These are phyloP conservation scores for Lithophane leautieri DNA, from an alignment of 2,888 invertebrate species.

Conservation along the genomic window DNA sequence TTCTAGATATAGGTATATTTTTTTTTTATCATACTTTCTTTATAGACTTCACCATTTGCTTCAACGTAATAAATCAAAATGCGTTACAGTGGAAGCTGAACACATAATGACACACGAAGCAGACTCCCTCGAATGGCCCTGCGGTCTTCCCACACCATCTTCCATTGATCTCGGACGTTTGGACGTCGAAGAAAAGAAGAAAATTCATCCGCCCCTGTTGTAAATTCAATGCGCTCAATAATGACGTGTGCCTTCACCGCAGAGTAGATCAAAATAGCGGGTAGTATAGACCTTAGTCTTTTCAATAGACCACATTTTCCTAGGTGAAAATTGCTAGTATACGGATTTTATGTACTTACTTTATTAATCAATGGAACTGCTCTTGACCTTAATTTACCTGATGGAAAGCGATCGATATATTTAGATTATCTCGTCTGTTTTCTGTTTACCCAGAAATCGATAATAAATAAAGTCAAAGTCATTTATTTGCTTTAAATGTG, in stretches of 20 bases:
- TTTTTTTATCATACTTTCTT: not conserved
- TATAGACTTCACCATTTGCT: not conserved
- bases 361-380: not conserved
- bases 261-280: slow-evolving; percentile 58
- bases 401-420: not conserved
- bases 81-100: slow-evolving; percentile 92
- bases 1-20: not conserved
- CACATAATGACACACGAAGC: slow-evolving; percentile 94
- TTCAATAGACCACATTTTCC: slow-evolving; percentile 26
- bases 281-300: slow-evolving; percentile 53
- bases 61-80: slow-evolving; percentile 15
- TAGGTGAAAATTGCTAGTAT: slow-evolving; percentile 4
- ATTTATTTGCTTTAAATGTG: too few relatives aligned
- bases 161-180: slow-evolving; percentile 92
- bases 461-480: not conserved
- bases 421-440: not conserved
- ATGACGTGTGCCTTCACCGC: slow-evolving; percentile 77
- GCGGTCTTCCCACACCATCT: slow-evolving; percentile 93
- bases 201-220: slow-evolving; percentile 91
- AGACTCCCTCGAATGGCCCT: slow-evolving; percentile 93
- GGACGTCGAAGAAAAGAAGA: slow-evolving; percentile 91
- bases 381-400: not conserved
- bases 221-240: slow-evolving; percentile 67
- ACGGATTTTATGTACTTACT: not conserved
- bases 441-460: slow-evolving; percentile 9